Conservation (phyloP, 2,888 invertebrate genomes). For the Aquatica leii region DNA sequence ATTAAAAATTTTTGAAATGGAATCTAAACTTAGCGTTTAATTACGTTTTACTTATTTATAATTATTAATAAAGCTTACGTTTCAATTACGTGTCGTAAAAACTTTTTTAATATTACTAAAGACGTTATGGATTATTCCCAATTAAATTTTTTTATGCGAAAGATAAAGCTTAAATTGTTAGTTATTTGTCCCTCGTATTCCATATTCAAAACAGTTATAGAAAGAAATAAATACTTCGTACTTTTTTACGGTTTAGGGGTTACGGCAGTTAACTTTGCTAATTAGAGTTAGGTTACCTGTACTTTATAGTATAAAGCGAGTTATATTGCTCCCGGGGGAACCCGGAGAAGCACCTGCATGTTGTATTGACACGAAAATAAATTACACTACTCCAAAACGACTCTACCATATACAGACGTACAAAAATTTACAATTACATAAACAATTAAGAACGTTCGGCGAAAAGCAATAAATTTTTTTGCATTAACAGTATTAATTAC, state of each 20-base stretch:
- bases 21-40: no score
- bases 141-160: no score
- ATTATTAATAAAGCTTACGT: no score
- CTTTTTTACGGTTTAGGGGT: slow-evolving; percentile 40
- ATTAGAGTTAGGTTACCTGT: slow-evolving; percentile 44
- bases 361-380: slow-evolving; percentile 35
- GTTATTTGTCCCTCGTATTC: no score
- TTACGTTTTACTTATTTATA: no score
- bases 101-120: no score
- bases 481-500: slow-evolving; percentile 17
- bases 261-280: slow-evolving; percentile 44
- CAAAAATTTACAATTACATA: slow-evolving; percentile 4
- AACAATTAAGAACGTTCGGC: slow-evolving; percentile 8
- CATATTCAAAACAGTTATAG: slow-evolving; percentile 20
- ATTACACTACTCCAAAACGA: slow-evolving; percentile 20
- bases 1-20: no score
- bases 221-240: slow-evolving; percentile 31
- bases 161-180: no score
- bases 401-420: slow-evolving; percentile 9
- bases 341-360: slow-evolving; percentile 25
- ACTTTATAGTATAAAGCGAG: slow-evolving; percentile 41
- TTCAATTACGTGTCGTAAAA: no score
- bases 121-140: no score
- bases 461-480: background rate
- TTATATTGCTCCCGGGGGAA: slow-evolving; percentile 38